Percentiles rank a stretch among this genome's conserved stretches.
phyloP scores from a whole-genome alignment of 1,140 invertebrate species.

The Onthophagus taurus region DNA sequence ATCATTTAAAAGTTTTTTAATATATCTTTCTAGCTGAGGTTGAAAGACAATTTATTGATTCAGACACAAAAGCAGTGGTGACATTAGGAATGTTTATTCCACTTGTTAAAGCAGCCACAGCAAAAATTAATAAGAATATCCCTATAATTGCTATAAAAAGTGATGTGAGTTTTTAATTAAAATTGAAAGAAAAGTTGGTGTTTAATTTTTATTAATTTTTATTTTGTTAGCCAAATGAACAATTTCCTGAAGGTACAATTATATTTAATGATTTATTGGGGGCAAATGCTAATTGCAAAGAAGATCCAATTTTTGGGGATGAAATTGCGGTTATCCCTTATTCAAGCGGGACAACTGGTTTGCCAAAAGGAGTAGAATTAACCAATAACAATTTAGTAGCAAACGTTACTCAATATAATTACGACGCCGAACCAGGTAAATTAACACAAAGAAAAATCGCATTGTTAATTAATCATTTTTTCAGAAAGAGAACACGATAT shows the following conservation, averaged over 20 bases:
- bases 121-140: conserved; percentile 38
- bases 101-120: conserved; percentile 39
- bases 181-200: neutral
- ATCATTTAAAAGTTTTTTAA: too few relatives aligned
- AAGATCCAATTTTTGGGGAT: conserved; percentile 36
- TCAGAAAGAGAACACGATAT: conserved; percentile 42
- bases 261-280: conserved; percentile 48
- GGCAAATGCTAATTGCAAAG: conserved; percentile 32
- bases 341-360: conserved; percentile 83
- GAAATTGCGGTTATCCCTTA: conserved; percentile 51
- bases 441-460: too few relatives aligned
- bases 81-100: conserved; percentile 46
- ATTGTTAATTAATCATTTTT: neutral
- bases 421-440: too few relatives aligned
- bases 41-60: conserved; percentile 54
- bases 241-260: conserved; percentile 41
- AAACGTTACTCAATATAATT: conserved; percentile 37
- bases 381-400: conserved; percentile 55
- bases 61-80: conserved; percentile 56
- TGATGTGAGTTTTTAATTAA: conserved; percentile 20
- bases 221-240: conserved; percentile 12
- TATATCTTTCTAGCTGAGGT: conserved; percentile 60
- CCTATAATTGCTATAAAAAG: conserved; percentile 47
- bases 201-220: neutral
- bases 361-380: conserved; percentile 80